phyloP scores from a whole-genome alignment of 2,888 invertebrate genomes.

The Troglohyphantes excavatus region DNA sequence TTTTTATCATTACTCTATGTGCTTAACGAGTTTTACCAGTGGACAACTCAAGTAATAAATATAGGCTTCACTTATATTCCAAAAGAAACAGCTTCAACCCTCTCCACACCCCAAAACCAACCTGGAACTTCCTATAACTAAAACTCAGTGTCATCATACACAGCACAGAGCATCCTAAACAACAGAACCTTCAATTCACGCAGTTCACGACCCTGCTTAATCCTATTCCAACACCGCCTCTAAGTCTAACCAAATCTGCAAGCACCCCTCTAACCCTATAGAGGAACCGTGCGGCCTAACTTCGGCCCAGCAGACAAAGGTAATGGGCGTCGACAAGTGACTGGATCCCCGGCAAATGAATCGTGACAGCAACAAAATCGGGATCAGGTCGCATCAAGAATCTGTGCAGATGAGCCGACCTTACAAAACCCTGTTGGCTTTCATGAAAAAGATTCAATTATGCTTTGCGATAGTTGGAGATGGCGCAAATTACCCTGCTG shows the following conservation, averaged over 20 bases:
- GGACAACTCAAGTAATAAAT: no score
- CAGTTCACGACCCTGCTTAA: constrained; percentile 52
- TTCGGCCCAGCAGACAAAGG: constrained; percentile 8
- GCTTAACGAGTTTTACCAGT: no score
- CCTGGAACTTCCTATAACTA: constrained; percentile 26
- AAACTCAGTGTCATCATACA: constrained; percentile 33
- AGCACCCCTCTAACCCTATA: constrained; percentile 50
- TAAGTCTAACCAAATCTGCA: constrained; percentile 72
- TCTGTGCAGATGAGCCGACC: background rate
- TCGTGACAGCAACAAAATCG: constrained; percentile 57
- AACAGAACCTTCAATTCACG: background rate
- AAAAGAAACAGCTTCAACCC: no score
- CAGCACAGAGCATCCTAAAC: constrained; percentile 1
- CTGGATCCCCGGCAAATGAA: constrained; percentile 39
- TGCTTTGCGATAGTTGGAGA: background rate
- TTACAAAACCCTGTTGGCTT: background rate
- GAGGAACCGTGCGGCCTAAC: background rate
- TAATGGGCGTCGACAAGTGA: constrained; percentile 66
- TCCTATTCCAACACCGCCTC: constrained; percentile 47
- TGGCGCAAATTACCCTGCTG: background rate
- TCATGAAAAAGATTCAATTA: constrained; percentile 5
- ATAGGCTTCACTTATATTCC: no score
- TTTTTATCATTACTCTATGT: no score
- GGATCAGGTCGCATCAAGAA: constrained; percentile 61
- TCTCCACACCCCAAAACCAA: background rate